Base-by-base conservation (phyloP, 2,888 invertebrate species). In the Tetrapedia diversipes region DNA sequence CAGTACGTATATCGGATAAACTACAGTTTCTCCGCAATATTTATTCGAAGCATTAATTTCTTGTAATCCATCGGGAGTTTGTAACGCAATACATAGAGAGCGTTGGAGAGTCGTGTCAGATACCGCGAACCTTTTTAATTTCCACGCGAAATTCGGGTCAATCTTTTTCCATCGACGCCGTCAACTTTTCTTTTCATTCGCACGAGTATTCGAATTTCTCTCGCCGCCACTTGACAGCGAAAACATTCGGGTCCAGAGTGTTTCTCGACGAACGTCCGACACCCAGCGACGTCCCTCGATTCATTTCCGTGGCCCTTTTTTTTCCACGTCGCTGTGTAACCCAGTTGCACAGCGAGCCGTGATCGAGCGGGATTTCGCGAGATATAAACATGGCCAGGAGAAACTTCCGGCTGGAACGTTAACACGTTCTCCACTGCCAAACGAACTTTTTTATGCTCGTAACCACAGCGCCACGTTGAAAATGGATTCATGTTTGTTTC, bases 281-380 rank as follows among this genome's bases (percentile, higher is more conserved):
- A 16, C 34, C 32, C 32, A 19, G 43, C 7, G n/a, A 19, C 54
- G 7, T 16, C 19, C 16, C 45, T 14, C 45, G 32, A 29, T 65
- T 56, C 45, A 43, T 34, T 65, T 45, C 65, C 45, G n/a, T n/a
- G 14, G 16, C 39, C 29, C 0, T 53, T 64, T 53, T 41, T n/a
- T n/a, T n/a, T n/a, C n/a, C n/a, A n/a, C 29, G 7, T 14, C 6
- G n/a, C 51, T 7, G 51, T 22, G 27, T 60, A 63, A 63, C 61
- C 61, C 37, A 63, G 61, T 63, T 63, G 37, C 49, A 63, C 61
- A 53, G 39, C 41, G 11, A 64, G 64, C 64, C 51, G 41, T 41
- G 64, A 19, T 51, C 39, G 37, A 64, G 43, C 39, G 37, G 41
- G 32, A 41, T 39, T 53, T 41, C n/a, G 32, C 24, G 57, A 49